Base-by-base conservation (phyloP, 2,113 vertebrate genomes). In the Megalops atlanticus region DNA sequence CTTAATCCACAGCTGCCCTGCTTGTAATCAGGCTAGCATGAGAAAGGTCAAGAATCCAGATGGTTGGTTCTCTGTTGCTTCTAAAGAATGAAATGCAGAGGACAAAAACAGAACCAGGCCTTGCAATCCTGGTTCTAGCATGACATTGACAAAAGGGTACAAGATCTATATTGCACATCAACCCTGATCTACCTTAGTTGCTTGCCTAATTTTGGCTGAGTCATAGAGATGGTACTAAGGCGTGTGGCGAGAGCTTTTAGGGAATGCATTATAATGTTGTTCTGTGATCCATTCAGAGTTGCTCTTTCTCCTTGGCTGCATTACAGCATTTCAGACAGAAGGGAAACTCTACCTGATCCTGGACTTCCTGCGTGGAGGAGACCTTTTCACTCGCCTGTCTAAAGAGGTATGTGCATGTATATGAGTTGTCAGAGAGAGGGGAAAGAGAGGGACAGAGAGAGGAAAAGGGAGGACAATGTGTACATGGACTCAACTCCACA, bases 341-440 rank as follows among this genome's bases (percentile, higher is more conserved):
- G 96, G 96, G 21, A 96, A 96, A 72, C 91, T 96, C 74, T 96
- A 96, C 84, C 92, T 96, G 86, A 96, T 96, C 84, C 89, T 96
- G 80, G 95, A 96, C 92, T 96, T 96, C 85, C 94, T 96, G 70
- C 85, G 96, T 3, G 96, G 96, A 78, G 96, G 95, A 2, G 96
- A 96, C 83, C 95, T 96, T 83, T 96, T 96, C 88, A 96, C 95
- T 73, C 88, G 96, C 82, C 92, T 96, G 74, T 96, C 96, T 87
- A 96, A 96, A 92, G 96, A 96, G 94, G 96, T 95, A 74, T 71
- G 10, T 39, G 27, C 21, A 14, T 27, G n/a, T 41, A 76, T 38
- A 31, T 76, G 41, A 3, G n/a, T n/a, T n/a, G n/a, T n/a, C n/a
- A 21, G n/a, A 31, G 77, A 43, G 35, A 0, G 10, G 45, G 54